Evolutionary conservation across 2,797 vertebrate species (phyloP).

Genomic region (Mallotus villosus): DNA sequence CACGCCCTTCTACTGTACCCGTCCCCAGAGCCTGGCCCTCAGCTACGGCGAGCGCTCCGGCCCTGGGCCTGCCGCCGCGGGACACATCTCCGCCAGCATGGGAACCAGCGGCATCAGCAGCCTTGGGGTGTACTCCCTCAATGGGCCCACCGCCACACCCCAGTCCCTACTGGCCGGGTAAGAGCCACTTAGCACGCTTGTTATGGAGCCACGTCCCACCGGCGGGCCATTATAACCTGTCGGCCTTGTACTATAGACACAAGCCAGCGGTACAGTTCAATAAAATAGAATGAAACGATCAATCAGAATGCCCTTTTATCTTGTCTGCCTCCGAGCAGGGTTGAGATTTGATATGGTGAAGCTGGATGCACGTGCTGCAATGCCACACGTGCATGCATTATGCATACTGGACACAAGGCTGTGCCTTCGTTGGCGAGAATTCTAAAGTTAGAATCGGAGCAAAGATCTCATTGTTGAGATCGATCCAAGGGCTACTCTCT

Average conservation of each 20-base stretch:
- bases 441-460: no score
- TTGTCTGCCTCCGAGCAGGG: no score
- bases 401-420: no score
- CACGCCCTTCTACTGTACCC: constrained; percentile 92
- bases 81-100: constrained; percentile 79
- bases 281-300: background rate
- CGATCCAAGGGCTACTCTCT: no score
- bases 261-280: background rate
- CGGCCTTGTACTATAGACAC: background rate
- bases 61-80: constrained; percentile 35
- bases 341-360: no score
- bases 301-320: background rate
- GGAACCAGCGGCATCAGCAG: constrained; percentile 96
- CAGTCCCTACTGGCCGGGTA: constrained; percentile 88
- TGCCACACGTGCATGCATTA: no score
- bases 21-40: constrained; percentile 91
- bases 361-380: no score
- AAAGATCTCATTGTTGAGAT: no score
- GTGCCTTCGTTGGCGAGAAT: no score
- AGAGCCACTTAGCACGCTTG: constrained; percentile 37
- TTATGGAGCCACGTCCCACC: background rate
- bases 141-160: constrained; percentile 84
- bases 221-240: background rate
- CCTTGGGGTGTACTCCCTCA: constrained; percentile 83
- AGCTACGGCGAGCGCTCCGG: constrained; percentile 82